Evolutionary conservation across 2,113 vertebrate genomes (phyloP).

Genomic region (Brachypodius melanocephalos): DNA sequence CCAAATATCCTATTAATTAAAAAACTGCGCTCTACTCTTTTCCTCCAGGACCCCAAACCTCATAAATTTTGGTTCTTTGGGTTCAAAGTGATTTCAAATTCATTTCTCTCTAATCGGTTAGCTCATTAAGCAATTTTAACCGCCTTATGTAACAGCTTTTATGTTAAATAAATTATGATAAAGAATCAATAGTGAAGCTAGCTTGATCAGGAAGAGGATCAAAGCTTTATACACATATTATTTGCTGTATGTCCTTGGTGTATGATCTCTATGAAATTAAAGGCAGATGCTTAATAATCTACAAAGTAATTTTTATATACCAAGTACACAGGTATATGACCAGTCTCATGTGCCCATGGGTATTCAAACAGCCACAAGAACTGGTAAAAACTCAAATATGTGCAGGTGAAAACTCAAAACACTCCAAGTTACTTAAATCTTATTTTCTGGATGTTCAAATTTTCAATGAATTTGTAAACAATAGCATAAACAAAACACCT

Average conservation of each 20-base stretch:
- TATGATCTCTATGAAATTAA: constrained; percentile 15
- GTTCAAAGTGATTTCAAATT: constrained; percentile 60
- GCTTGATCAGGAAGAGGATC: constrained; percentile 29
- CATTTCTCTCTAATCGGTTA: constrained; percentile 34
- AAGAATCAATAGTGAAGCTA: constrained; percentile 59
- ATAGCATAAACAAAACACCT: not conserved
- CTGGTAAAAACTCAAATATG: not conserved
- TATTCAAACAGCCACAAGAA: not conserved
- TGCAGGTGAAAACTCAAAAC: not conserved
- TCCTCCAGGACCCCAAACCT: constrained; percentile 30
- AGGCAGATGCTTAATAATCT: not conserved
- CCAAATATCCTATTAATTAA: constrained; percentile 34
- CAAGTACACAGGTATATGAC: not conserved
- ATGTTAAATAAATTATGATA: constrained; percentile 67
- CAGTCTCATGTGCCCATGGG: not conserved
- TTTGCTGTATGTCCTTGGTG: constrained; percentile 15
- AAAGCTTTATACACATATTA: constrained; percentile 48
- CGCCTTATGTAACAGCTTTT: constrained; percentile 55
- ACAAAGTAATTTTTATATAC: not conserved
- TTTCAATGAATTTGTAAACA: not conserved
- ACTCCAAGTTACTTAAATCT: not conserved
- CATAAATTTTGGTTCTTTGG: constrained; percentile 38
- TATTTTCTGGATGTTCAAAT: not conserved
- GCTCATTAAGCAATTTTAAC: constrained; percentile 57
- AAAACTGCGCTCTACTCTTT: not conserved